Base-by-base conservation (phyloP, 2,113 vertebrate species). In the Ciconia maguari region DNA sequence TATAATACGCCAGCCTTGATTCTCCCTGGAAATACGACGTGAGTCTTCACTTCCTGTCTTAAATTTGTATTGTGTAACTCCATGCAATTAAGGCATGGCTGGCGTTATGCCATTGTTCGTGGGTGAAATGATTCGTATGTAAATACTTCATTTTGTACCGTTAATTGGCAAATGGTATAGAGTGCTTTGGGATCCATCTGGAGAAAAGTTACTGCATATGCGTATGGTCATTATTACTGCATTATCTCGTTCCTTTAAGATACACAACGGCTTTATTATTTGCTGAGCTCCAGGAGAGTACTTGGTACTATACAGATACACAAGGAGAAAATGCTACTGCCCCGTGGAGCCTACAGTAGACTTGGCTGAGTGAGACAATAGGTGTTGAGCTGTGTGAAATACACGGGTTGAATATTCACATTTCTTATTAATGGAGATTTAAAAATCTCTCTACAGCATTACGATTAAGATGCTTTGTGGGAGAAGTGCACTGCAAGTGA, bases 151-250 rank as follows among this genome's bases (percentile, higher is more conserved):
- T 91, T 96, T 97, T 91, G 51, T 91, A 58, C 87, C 6, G 87
- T 94, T 97, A 97, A 97, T 97, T 97, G 94, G 96, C 94, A 97
- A 96, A 96, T 95, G 66, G 89, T 93, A 90, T 92, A 69, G 91
- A 91, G 66, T 85, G 91, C 84, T 96, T 95, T 95, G 93, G 93
- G 91, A 96, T 97, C 97, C 97, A 96, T 96, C 95, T 97, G 97
- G 96, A 97, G 89, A 89, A 91, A 96, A 95, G 87, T 97, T 96
- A 87, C 80, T 89, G 75, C 91, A 83, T 97, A 94, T 86, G 91
- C 17, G 34, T 95, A 58, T 87, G 96, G 95, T 90, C 95, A 90
- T 94, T 94, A 92, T 94, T 96, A 82, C 81, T 64, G 76, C 5
- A 20, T 92, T 96, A 91, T 96, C 94, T 93, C 24, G 4, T 89